Evolutionary conservation across 2,888 invertebrate genomes (phyloP).

Genomic region (Zootermopsis nevadensis): DNA sequence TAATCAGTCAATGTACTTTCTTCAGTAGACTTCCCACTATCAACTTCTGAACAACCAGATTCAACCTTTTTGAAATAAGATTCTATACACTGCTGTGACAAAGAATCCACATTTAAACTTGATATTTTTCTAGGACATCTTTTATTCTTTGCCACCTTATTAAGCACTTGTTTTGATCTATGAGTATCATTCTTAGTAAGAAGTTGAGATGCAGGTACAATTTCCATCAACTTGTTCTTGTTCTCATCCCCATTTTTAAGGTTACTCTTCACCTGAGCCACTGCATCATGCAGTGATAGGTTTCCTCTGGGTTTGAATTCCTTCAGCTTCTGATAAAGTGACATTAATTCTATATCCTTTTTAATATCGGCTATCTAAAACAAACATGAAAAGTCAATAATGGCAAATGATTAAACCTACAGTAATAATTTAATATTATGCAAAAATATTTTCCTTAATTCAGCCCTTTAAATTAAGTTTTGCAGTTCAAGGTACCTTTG

Average conservation of each 20-base stretch:
- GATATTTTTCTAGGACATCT: background rate
- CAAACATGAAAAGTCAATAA: background rate
- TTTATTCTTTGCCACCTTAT: background rate
- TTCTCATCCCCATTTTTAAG: slow-evolving; percentile 1
- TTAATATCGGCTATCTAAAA: slow-evolving; percentile 73
- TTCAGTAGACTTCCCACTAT: slow-evolving; percentile 14
- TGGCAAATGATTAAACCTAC: no score
- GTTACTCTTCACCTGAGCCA: background rate
- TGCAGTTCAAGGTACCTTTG: no score
- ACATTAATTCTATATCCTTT: slow-evolving; percentile 55
- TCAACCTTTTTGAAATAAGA: slow-evolving; percentile 60
- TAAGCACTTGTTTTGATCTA: background rate
- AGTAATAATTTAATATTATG: no score
- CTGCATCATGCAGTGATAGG: slow-evolving; percentile 41
- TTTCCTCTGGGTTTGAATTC: slow-evolving; percentile 57
- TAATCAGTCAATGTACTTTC: background rate
- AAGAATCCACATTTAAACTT: slow-evolving; percentile 65
- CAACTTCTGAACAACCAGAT: background rate
- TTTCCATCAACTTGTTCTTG: background rate
- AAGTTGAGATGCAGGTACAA: slow-evolving; percentile 53
- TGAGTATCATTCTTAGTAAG: slow-evolving; percentile 34
- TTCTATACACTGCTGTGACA: slow-evolving; percentile 66
- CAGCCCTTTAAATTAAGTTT: no score
- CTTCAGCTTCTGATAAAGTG: slow-evolving; percentile 58
- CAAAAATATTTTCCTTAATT: no score